Percentiles rank a stretch among this genome's conserved stretches.
Conservation (phyloP, 2,888 invertebrate species). For the Perizoma flavofasciatum region DNA sequence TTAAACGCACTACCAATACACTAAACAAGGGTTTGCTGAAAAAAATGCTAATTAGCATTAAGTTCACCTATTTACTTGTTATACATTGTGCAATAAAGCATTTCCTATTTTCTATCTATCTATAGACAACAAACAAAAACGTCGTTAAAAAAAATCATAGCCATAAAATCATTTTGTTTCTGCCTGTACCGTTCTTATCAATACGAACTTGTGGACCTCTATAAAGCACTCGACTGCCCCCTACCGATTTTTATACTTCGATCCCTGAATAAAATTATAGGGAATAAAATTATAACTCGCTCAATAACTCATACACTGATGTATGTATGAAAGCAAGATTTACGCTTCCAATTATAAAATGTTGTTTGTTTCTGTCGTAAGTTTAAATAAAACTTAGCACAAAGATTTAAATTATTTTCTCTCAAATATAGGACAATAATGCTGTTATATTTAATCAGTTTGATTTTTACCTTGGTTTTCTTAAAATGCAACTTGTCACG, state of each 20-base stretch:
- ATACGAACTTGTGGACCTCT: conserved; percentile 37
- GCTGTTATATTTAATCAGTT: too few relatives aligned
- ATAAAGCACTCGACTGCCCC: conserved; percentile 70
- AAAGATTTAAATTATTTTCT: neutral
- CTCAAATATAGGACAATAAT: too few relatives aligned
- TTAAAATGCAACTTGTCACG: too few relatives aligned
- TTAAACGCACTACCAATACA: too few relatives aligned
- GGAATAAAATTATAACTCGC: conserved; percentile 38
- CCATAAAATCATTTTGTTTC: conserved; percentile 3
- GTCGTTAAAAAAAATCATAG: neutral
- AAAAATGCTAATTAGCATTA: too few relatives aligned
- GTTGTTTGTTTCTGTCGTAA: conserved; percentile 35
- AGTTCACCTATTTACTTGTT: too few relatives aligned
- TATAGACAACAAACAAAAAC: too few relatives aligned
- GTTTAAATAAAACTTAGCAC: conserved; percentile 19
- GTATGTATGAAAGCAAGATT: conserved; percentile 42
- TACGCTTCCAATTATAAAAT: conserved; percentile 42
- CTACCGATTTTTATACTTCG: conserved; percentile 75
- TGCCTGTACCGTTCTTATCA: conserved; percentile 18
- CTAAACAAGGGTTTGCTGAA: too few relatives aligned
- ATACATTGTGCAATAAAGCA: too few relatives aligned
- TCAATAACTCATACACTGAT: conserved; percentile 63
- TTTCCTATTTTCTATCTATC: too few relatives aligned
- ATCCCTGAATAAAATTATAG: conserved; percentile 78
- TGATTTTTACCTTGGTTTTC: too few relatives aligned